These are phyloP conservation scores for Brachyhypopomus occidentalis DNA, from an alignment of 2,113 vertebrate species.

Conservation along the genomic window DNA sequence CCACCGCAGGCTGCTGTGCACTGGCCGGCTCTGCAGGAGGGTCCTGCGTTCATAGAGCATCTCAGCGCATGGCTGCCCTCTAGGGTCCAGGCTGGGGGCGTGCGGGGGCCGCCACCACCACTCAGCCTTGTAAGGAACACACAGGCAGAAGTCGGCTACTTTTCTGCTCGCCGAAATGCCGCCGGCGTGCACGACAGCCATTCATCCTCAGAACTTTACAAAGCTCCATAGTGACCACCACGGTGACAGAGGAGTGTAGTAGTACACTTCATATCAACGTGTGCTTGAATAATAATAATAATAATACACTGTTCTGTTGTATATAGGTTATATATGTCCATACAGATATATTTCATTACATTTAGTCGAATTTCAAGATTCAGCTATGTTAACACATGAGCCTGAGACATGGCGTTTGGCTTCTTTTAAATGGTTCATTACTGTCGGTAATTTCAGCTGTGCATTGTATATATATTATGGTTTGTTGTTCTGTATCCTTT, in stretches of 20 bases:
- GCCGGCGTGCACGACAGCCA: slow-evolving; percentile 57
- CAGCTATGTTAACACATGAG: slow-evolving; percentile 79
- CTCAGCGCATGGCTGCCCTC: neutral
- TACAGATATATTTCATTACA: no score
- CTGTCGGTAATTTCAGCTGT: slow-evolving; percentile 65
- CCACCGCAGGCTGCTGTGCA: no score
- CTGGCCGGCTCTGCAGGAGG: no score
- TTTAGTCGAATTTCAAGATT: slow-evolving; percentile 74
- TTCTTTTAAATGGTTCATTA: slow-evolving; percentile 63
- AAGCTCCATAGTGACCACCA: neutral
- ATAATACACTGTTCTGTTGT: slow-evolving; percentile 49
- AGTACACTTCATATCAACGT: slow-evolving; percentile 30
- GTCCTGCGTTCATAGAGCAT: neutral
- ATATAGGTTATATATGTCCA: neutral
- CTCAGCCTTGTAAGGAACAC: neutral
- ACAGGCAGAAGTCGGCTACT: neutral
- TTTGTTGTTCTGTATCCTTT: neutral
- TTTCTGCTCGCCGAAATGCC: neutral
- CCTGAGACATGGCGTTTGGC: slow-evolving; percentile 67
- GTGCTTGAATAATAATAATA: slow-evolving; percentile 56
- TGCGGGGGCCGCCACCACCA: neutral
- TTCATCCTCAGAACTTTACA: neutral
- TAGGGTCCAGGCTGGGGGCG: no score
- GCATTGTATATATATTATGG: slow-evolving; percentile 54
- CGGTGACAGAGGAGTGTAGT: slow-evolving; percentile 7